These are phyloP conservation scores for Plebejus argus DNA, from an alignment of 2,888 invertebrate genomes.

Conservation along the genomic window DNA sequence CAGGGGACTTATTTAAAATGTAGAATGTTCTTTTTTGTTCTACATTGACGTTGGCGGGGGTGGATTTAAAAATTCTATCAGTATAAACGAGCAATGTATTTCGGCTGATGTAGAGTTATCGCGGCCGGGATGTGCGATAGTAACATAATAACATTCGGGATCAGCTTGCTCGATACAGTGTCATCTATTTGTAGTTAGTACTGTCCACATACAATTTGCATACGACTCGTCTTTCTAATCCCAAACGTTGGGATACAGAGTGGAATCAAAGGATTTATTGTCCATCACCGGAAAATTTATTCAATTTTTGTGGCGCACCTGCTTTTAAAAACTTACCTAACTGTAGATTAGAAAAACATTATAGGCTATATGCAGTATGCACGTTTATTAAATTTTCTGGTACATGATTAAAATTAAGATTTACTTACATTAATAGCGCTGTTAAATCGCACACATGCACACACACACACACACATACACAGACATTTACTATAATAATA, in stretches of 20 bases:
- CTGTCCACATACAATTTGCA: slow-evolving; percentile 55
- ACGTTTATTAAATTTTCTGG: background rate
- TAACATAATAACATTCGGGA: slow-evolving; percentile 42
- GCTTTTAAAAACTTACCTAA: background rate
- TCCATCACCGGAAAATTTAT: slow-evolving; percentile 28
- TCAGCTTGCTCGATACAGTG: slow-evolving; percentile 45
- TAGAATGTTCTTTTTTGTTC: background rate
- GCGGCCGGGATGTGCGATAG: background rate
- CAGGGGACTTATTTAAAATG: slow-evolving; percentile 21
- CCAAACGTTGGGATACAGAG: slow-evolving; percentile 46
- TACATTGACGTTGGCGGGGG: background rate
- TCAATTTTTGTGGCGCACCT: slow-evolving; percentile 22
- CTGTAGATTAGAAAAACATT: background rate
- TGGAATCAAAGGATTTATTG: slow-evolving; percentile 49
- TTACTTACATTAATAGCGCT: background rate
- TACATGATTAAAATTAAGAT: background rate
- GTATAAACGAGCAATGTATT: background rate
- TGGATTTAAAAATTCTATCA: background rate
- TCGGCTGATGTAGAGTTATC: background rate
- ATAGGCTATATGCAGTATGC: background rate
- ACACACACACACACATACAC: background rate
- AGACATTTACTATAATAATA: too few relatives aligned
- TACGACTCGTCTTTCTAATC: slow-evolving; percentile 55
- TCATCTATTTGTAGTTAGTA: slow-evolving; percentile 51
- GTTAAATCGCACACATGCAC: background rate